These are phyloP conservation scores for Dromius quadrimaculatus DNA, from an alignment of 2,888 invertebrate species.

Conservation along the genomic window DNA sequence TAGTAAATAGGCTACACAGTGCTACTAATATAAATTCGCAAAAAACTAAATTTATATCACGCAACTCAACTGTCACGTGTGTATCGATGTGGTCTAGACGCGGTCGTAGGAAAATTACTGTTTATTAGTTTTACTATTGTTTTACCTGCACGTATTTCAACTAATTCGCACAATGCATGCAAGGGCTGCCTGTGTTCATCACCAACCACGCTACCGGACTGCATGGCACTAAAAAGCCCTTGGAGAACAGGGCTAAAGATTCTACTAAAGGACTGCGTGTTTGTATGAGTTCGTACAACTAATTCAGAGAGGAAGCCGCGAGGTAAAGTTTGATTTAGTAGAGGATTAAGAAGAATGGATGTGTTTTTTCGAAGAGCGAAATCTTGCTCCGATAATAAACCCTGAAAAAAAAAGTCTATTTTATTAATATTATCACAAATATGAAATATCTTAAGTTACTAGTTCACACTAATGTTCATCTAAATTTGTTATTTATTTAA, in stretches of 20 bases:
- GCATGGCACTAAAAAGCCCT: constrained; percentile 77
- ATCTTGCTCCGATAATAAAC: constrained; percentile 61
- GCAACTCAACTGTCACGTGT: too few species aligned
- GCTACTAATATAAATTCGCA: too few species aligned
- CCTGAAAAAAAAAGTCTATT: constrained; percentile 64
- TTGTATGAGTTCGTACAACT: constrained; percentile 69
- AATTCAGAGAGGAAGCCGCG: constrained; percentile 71
- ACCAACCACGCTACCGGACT: constrained; percentile 76
- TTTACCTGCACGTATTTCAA: constrained; percentile 79
- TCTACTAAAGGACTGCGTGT: constrained; percentile 71
- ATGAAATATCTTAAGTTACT: too few species aligned
- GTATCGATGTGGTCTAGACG: too few species aligned
- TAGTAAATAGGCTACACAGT: too few species aligned
- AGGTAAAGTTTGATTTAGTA: constrained; percentile 79
- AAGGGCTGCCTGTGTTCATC: constrained; percentile 77
- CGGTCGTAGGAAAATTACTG: too few species aligned
- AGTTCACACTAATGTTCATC: too few species aligned
- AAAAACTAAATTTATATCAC: too few species aligned
- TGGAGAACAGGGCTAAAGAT: constrained; percentile 79
- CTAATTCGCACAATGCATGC: constrained; percentile 77
- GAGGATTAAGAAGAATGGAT: constrained; percentile 77
- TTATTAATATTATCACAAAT: too few species aligned
- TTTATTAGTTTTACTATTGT: too few species aligned
- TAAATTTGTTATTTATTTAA: too few species aligned
- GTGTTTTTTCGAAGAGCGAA: constrained; percentile 68